Evolutionary conservation across 1,140 invertebrate species (phyloP).

Genomic region (Mesaphorura yosii): DNA sequence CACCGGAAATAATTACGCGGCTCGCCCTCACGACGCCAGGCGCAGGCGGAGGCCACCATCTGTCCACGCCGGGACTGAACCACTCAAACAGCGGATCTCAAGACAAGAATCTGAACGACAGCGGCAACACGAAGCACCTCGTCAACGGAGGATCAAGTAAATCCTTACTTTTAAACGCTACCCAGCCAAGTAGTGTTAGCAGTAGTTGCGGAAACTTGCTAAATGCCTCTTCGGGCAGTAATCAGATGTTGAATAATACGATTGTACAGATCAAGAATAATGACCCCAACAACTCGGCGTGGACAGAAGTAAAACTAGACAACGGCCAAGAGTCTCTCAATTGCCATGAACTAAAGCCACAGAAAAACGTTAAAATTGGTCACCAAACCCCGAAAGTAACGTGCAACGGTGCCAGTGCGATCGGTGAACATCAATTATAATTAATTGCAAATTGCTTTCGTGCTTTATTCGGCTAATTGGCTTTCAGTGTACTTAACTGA

Average conservation of each 20-base stretch:
- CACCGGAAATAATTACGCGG: slow-evolving; percentile 15
- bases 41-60: not conserved
- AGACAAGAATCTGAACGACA: not conserved
- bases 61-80: not conserved
- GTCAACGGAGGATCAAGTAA: not conserved
- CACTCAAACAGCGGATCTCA: not conserved
- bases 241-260: too few relatives aligned
- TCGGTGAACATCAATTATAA: too few relatives aligned
- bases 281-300: not conserved
- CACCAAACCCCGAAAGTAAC: not conserved
- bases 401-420: too few relatives aligned
- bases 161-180: too few relatives aligned
- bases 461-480: too few relatives aligned
- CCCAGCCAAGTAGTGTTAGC: not conserved
- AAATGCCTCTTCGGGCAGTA: too few relatives aligned
- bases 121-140: not conserved
- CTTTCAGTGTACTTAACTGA: too few relatives aligned
- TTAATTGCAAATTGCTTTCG: too few relatives aligned
- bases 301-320: slow-evolving; percentile 2
- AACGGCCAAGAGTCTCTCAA: not conserved
- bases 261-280: not conserved
- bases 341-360: slow-evolving; percentile 1
- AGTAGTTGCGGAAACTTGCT: not conserved
- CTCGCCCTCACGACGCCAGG: slow-evolving; percentile 1
- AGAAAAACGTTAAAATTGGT: not conserved